Evolutionary conservation across 2,888 invertebrate species (phyloP), one percentile per base, ranked within the genome.

Genomic region (Eupsilia transversa): DNA sequence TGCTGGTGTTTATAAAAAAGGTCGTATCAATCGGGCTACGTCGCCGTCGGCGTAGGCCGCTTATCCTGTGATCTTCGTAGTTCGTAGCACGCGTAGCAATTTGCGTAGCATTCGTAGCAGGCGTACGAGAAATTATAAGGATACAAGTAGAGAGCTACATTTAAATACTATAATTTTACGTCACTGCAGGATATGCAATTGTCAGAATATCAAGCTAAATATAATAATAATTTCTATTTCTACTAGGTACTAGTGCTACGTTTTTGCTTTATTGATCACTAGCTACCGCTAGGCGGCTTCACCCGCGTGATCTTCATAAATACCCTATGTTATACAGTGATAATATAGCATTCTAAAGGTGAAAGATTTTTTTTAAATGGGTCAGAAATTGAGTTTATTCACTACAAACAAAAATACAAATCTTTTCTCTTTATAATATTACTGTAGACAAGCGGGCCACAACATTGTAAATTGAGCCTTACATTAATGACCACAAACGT

Each of bases 11-110:
- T 12, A 17, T n/a, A 33, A 49, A 61, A 35, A 20, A 38, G 14
- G 46, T 46, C 17, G 46, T 60, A 57, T 4, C 49, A n/a, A 49
- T 43, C 7, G 20, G n/a, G 14, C 49, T 30, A 43, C 7, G 6
- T 27, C 23, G 27, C 17, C 27, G 43, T 27, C 23, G 27, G 23
- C 27, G 43, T 54, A 61, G 60, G 33, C 33, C 27, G 14, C 23
- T 27, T 61, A 60, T 27, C 27, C 23, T 2, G n/a, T 10, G 41
- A 30, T 30, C 2, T 75, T 10, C 38, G 38, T 27, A 65, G 59
- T 6, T 9, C 41, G 65, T 72, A 72, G 52, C 60, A 65, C 6
- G 6, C 41, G 65, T 72, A 72, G 52, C 60, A 65, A 20, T 5
- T 30, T 57, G 30, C 52, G 46, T 64, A 68, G 77, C 35, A 52